Base-by-base conservation (phyloP, 2,797 vertebrate species). In the Paramormyrops hopkinsi region DNA sequence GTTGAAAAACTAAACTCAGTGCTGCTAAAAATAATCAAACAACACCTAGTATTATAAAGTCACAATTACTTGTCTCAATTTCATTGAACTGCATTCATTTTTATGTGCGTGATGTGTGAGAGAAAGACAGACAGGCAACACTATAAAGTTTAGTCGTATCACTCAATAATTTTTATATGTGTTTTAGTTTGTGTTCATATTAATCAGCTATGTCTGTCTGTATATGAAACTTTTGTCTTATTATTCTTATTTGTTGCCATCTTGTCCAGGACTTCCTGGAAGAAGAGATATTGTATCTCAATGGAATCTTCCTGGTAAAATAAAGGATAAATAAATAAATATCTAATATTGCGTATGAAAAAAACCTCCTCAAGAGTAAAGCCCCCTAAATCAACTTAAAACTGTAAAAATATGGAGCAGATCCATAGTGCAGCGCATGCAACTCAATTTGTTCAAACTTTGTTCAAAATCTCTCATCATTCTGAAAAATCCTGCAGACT, bases 401-500 rank as follows among this genome's bases (percentile, higher is more conserved):
- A 33, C 11, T 37, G 48, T 4, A 29, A 29, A 53, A 86, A 54
- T 25, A 46, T 53, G 50, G 22, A 53, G 3, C 22, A 19, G 25
- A 86, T 54, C 6, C 22, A 1, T 19, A 51, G 22, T 51, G 5
- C 84, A 29, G 19, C 33, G 25, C 48, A 19, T 33, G 25, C 84
- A 86, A 82, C 19, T 82, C 41, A 8, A 1, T 46, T 82, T 19
- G 37, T 82, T 82, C 37, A 44, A 82, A 82, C 41, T 46, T 41
- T 44, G 19, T 4, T 46, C 76, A 46, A 46, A 82, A 82, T 82
- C 6, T 46, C 37, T 82, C 37, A 22, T 46, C 76, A 46, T 46
- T 82, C 41, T 46, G 6, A 46, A 82, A 46, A 82, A 11, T 82
- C 33, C 37, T 37, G 46, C 90, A 90, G 87, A 92, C 89, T 92